Evolutionary conservation across 35 echinoderm and acorn worm species (phyloP), one percentile per base, ranked within the genome.

Genomic region (Amphiura filiformis): DNA sequence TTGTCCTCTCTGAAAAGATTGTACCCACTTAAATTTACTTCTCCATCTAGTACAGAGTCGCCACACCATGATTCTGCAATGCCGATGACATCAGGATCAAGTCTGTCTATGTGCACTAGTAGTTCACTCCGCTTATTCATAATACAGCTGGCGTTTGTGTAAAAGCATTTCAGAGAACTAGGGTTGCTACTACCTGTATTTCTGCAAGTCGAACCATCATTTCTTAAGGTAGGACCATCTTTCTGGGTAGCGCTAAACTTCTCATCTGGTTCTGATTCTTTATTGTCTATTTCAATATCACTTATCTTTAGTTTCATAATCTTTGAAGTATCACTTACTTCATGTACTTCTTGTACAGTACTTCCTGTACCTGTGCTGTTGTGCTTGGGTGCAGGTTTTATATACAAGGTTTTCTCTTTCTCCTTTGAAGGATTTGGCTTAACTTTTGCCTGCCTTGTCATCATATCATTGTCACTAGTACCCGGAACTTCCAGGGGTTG

Each of bases 21-120:
- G 0, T 83, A 83, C 13, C 39, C 81, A n/a, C 32, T 83, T 47
- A 83, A 22, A 26, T 13, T 12, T 1, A 83, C 47, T 56, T 83
- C 81, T 12, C 39, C 34, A 31, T 83, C 81, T 1, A 83, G 81
- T 56, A 83, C 42, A 15, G 38, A 47, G 2, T 33, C 31, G 32
- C 28, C 26, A 22, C 81, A 83, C 81, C 81, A 83, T n/a, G 81
- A 83, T 56, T 83, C 81, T 28, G 42, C 1, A 12, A 83, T 83
- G 0, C 81, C 81, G n/a, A 30, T 83, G 81, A 36, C 31, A 7
- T 34, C 32, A n/a, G n/a, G n/a, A n/a, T n/a, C n/a, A n/a, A 11
- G 47, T 31, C 28, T 56, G 2, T 83, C 81, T 14, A 83, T 32
- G 4, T 26, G 22, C 23, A 28, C 81, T 56, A 23, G 17, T 15